Percentiles rank a stretch among this genome's conserved stretches.
These are phyloP conservation scores for Anorthoa munda DNA, from an alignment of 2,888 invertebrate genomes.

Conservation along the genomic window DNA sequence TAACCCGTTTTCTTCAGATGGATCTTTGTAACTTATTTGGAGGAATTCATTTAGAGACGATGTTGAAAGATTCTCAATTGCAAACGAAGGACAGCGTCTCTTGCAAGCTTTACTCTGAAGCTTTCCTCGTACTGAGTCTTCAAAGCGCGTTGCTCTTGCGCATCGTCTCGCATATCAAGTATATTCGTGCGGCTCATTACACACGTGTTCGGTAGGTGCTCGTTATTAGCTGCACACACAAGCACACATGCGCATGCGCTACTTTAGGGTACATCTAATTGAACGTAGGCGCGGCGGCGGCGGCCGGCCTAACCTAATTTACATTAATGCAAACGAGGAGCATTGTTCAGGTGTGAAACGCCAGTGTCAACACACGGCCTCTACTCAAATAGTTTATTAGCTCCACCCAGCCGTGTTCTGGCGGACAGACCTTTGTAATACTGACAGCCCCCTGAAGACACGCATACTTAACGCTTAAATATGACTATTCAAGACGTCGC, in stretches of 20 bases:
- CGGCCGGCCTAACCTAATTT: constrained; percentile 89
- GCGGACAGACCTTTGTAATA: constrained; percentile 87
- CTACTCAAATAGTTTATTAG: constrained; percentile 91
- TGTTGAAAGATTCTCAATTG: neutral
- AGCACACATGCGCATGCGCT: constrained; percentile 86
- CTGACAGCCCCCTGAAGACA: constrained; percentile 87
- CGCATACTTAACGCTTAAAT: constrained; percentile 87
- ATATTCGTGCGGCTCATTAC: constrained; percentile 58
- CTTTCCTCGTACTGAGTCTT: constrained; percentile 5
- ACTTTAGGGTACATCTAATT: constrained; percentile 89
- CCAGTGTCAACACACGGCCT: constrained; percentile 90
- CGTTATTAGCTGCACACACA: constrained; percentile 81
- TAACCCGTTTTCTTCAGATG: neutral
- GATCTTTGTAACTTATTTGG: neutral
- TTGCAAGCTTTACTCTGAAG: neutral
- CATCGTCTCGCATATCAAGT: constrained; percentile 26
- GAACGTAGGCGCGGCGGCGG: constrained; percentile 88
- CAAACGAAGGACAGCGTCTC: neutral
- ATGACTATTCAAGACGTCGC: constrained; percentile 83
- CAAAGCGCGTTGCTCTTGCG: constrained; percentile 6
- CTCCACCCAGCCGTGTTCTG: constrained; percentile 89
- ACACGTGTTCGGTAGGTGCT: constrained; percentile 59
- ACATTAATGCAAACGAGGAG: constrained; percentile 91
- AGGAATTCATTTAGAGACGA: neutral
- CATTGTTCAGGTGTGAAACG: constrained; percentile 91